Evolutionary conservation across 2,113 vertebrate genomes (phyloP), one percentile per base, ranked within the genome.

Genomic region (Chauna torquata): DNA sequence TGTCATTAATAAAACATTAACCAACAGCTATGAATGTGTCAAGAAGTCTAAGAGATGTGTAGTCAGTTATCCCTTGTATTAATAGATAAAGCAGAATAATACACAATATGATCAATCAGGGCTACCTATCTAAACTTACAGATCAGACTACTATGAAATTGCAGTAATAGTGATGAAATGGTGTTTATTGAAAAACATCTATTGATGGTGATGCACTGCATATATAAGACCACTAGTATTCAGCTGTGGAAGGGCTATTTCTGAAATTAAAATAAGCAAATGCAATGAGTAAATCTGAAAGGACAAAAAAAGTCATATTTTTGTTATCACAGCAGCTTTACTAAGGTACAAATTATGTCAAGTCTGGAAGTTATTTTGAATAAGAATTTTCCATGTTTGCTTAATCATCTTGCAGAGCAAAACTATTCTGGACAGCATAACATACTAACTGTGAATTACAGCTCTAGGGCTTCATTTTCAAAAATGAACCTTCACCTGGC

Each of bases 381-480:
- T 68, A 47, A 44, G 15, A 78, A 19, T 87, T 32, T 79, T 82
- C 66, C 2, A 11, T 52, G 0, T 59, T 83, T 86, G 3, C 19
- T n/a, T 92, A 68, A 57, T 52, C 10, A 52, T 22, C 6, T 80
- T 94, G 90, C 44, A 76, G 50, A 77, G 47, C 18, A 91, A 93
- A 77, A 5, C 7, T 1, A 12, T 61, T 84, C 9, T 66, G 36
- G 36, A 49, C 11, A 69, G 9, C 24, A 47, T 79, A 62, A 78
- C 17, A 8, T 47, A 22, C 12, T 24, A 78, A 32, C 3, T 47
- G 14, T 59, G 42, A 91, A 54, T 22, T 74, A 59, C 69, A 88
- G 22, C 8, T 90, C 44, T 32, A 68, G 12, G 13, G 2, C 28
- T 89, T 76, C 17, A 40, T 79, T 87, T 87, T 71, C 64, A 59